Evolutionary conservation across 2,797 vertebrate species (phyloP).

Genomic region (Molossus molossus): DNA sequence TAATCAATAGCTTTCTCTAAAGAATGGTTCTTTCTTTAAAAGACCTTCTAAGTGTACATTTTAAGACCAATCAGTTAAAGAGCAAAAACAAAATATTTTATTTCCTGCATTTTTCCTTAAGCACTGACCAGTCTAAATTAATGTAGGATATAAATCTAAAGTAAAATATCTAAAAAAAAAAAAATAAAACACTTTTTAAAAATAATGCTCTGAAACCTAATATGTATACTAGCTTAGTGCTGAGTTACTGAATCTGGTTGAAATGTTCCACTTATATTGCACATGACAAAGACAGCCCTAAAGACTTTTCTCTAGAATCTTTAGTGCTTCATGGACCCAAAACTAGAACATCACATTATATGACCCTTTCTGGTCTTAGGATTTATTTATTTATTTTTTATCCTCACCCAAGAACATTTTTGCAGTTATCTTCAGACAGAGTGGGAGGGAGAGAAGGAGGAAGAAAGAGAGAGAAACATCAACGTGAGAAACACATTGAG

Average conservation of each 20-base stretch:
- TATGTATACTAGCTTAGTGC: neutral
- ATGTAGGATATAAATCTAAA: neutral
- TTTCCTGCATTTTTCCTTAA: conserved; percentile 20
- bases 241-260: neutral
- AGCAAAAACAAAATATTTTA: neutral
- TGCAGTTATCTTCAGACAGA: too few relatives aligned
- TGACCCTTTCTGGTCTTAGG: neutral
- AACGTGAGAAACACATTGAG: too few relatives aligned
- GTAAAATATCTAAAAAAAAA: neutral
- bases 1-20: neutral
- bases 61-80: neutral
- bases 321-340: neutral
- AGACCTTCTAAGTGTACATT: neutral
- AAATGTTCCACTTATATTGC: neutral
- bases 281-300: neutral
- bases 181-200: neutral
- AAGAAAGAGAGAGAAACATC: too few relatives aligned
- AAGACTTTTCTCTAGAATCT: neutral
- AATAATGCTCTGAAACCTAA: neutral
- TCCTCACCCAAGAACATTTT: too few relatives aligned
- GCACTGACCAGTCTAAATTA: conserved; percentile 24
- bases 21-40: neutral
- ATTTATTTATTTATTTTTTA: neutral
- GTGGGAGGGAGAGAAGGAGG: too few relatives aligned
- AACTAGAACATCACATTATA: neutral